Percentiles rank a stretch among this genome's conserved stretches.
Conservation (phyloP, 2,113 vertebrate genomes). For the Trachemys scripta region DNA sequence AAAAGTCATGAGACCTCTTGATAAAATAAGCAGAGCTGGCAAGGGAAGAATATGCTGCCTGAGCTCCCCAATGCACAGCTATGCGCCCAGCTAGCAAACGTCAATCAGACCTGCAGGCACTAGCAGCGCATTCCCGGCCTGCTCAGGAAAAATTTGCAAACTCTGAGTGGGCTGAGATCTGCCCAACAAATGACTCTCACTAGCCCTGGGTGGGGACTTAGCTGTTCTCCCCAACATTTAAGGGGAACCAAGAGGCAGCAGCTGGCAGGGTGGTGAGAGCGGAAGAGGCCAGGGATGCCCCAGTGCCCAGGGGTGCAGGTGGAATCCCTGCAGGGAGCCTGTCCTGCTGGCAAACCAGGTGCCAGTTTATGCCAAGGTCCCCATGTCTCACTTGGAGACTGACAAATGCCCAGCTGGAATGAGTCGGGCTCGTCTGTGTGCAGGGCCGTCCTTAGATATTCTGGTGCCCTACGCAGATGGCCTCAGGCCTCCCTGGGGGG, state of each 20-base stretch:
- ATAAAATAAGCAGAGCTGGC: neutral
- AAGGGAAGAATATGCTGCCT: neutral
- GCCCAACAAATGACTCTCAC: neutral
- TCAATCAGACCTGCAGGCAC: neutral
- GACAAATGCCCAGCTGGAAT: neutral
- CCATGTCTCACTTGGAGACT: neutral
- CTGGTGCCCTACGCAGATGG: too few relatives aligned
- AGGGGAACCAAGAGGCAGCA: neutral
- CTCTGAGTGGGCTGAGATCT: neutral
- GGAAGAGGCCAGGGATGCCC: neutral
- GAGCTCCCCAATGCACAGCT: neutral
- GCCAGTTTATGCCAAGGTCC: neutral
- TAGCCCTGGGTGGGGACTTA: neutral
- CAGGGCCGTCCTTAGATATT: too few relatives aligned
- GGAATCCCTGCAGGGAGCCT: neutral
- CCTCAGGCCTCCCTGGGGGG: too few relatives aligned
- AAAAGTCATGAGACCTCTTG: neutral
- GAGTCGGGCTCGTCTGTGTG: neutral
- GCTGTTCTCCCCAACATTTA: neutral
- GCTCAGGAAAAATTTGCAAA: neutral
- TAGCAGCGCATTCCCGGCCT: neutral
- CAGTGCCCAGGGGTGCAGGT: neutral
- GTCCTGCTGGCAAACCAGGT: neutral
- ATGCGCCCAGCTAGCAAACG: neutral
- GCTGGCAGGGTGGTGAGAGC: neutral